A percentile compares a stretch with the other conserved stretches of the same genome.
These are phyloP conservation scores for Hydrolagus colliei DNA, from an alignment of 2,797 vertebrate genomes.

Conservation along the genomic window DNA sequence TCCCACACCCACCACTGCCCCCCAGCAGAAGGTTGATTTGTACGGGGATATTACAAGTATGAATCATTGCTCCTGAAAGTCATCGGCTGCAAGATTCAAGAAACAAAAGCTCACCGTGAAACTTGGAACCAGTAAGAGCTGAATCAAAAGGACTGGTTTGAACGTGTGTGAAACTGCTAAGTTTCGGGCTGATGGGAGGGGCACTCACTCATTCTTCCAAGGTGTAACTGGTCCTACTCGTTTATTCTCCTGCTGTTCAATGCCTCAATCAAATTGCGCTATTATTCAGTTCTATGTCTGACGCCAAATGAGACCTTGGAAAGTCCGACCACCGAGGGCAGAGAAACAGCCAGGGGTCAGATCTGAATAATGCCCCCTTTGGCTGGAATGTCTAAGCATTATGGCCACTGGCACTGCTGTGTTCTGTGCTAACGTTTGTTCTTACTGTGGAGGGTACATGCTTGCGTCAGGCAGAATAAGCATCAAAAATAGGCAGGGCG, in stretches of 20 bases:
- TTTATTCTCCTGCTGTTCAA: not conserved
- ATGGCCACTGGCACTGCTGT: not conserved
- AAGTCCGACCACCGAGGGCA: not conserved
- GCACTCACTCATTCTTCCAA: not conserved
- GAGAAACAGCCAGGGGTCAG: not conserved
- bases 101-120: too few species aligned
- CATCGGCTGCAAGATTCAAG: too few species aligned
- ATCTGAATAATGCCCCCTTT: not conserved
- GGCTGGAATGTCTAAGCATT: too few species aligned
- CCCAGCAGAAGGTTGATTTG: not conserved
- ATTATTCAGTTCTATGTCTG: not conserved
- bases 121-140: not conserved
- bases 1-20: not conserved
- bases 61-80: not conserved
- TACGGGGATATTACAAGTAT: not conserved
- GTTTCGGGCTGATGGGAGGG: not conserved
- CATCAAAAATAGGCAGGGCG: not conserved
- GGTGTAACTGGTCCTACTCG: not conserved
- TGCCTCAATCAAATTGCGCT: not conserved
- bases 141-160: not conserved
- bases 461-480: not conserved
- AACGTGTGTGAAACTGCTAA: not conserved
- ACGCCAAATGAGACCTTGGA: not conserved
- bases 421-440: not conserved
- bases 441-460: not conserved